A percentile compares a stretch with the other conserved stretches of the same genome.
phyloP scores from a whole-genome alignment of 1,140 invertebrate species.

The Harlomillsia oculata region DNA sequence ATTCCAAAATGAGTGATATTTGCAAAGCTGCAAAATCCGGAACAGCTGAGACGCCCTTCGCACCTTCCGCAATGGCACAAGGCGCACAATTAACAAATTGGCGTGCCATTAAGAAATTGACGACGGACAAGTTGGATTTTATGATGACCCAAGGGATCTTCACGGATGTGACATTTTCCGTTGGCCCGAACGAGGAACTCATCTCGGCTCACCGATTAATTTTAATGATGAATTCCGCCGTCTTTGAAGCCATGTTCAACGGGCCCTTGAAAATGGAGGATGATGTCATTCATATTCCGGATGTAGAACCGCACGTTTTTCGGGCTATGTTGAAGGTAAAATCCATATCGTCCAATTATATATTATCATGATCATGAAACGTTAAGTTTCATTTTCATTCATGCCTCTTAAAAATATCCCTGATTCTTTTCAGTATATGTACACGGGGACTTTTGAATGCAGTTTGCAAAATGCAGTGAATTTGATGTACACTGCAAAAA shows the following conservation, averaged over 20 bases:
- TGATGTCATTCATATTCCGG: slow-evolving; percentile 8
- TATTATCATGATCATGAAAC: too few relatives aligned
- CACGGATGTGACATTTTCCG: slow-evolving; percentile 19
- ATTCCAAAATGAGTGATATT: too few relatives aligned
- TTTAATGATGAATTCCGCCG: slow-evolving; percentile 27
- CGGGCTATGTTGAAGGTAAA: slow-evolving; percentile 11
- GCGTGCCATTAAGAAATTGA: too few relatives aligned
- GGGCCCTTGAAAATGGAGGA: neutral
- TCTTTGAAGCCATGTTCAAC: slow-evolving; percentile 30
- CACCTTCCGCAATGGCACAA: too few relatives aligned
- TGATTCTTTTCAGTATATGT: slow-evolving; percentile 26
- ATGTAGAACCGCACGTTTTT: slow-evolving; percentile 18
- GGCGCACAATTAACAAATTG: too few relatives aligned
- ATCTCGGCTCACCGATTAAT: slow-evolving; percentile 19
- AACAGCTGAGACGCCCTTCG: too few relatives aligned
- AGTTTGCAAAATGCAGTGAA: neutral
- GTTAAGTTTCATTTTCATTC: too few relatives aligned
- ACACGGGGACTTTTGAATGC: slow-evolving; percentile 12
- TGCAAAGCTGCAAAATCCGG: too few relatives aligned
- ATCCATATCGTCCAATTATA: too few relatives aligned
- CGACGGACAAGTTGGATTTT: slow-evolving; percentile 19
- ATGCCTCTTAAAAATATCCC: too few relatives aligned
- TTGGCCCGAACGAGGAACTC: slow-evolving; percentile 4
- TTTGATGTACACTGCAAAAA: neutral
- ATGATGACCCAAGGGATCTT: slow-evolving; percentile 23